phyloP scores from a whole-genome alignment of 2,113 vertebrate genomes.

The Nothocercus nigrocapillus region DNA sequence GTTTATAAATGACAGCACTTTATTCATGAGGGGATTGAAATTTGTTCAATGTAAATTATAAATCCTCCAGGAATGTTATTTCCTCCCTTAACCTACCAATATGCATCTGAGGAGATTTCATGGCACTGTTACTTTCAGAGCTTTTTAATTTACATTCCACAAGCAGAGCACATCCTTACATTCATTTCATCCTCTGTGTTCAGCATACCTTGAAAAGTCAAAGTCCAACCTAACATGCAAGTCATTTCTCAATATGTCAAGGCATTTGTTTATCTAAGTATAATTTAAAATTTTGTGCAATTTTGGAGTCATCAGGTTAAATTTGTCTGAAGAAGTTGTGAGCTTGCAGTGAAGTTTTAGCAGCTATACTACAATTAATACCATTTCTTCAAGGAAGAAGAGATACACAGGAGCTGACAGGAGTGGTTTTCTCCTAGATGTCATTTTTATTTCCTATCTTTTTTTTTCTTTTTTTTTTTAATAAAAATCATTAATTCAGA shows the following conservation, averaged over 20 bases:
- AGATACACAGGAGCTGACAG: neutral
- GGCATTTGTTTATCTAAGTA: neutral
- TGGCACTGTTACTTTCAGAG: neutral
- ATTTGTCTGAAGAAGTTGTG: neutral
- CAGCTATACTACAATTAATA: neutral
- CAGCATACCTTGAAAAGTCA: neutral
- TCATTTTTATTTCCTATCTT: neutral
- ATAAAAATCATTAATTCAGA: conserved; percentile 24
- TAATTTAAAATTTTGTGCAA: neutral
- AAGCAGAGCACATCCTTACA: neutral
- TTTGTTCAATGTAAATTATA: neutral
- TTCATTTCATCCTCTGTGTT: neutral
- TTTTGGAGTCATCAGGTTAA: neutral
- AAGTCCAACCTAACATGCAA: neutral
- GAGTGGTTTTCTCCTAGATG: neutral
- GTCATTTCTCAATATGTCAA: neutral
- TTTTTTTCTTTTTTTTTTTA: neutral
- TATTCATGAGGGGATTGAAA: neutral
- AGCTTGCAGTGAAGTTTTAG: neutral
- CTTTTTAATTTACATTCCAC: neutral
- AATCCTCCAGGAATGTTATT: neutral
- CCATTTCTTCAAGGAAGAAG: neutral
- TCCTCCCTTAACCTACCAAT: neutral
- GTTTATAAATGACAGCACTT: neutral
- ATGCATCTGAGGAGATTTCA: conserved; percentile 1